Conservation (phyloP, 2,888 invertebrate genomes). For the Coleophora flavipennella region DNA sequence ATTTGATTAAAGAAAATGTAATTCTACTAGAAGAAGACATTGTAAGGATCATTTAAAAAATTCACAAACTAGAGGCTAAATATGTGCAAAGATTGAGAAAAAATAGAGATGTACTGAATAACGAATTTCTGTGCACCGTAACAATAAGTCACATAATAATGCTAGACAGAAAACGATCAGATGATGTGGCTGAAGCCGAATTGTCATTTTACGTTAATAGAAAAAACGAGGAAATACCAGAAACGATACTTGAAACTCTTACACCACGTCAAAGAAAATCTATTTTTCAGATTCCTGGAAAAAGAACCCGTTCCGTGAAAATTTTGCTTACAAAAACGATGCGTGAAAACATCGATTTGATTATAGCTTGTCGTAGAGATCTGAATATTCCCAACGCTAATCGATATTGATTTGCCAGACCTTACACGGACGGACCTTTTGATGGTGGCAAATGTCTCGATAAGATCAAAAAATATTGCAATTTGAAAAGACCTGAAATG, state of each 20-base stretch:
- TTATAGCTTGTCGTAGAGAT: constrained; percentile 3
- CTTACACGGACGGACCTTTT: constrained; percentile 3
- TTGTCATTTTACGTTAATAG: constrained; percentile 4
- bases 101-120: constrained; percentile 2
- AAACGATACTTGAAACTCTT: constrained; percentile 3
- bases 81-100: constrained; percentile 1
- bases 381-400: constrained; percentile 1
- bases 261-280: constrained; percentile 6
- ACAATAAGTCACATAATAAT: constrained; percentile 8
- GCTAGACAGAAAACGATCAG: constrained; percentile 7
- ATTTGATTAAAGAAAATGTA: constrained; percentile 8
- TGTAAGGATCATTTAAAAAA: not conserved
- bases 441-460: constrained; percentile 1
- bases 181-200: constrained; percentile 6
- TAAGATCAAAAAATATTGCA: constrained; percentile 1
- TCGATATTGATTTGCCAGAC: constrained; percentile 3
- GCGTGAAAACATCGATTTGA: not conserved
- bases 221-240: constrained; percentile 4
- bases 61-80: not conserved
- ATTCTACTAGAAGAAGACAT: constrained; percentile 9
- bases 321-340: constrained; percentile 2
- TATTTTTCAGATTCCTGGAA: constrained; percentile 7
- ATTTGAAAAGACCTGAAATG: constrained; percentile 4
- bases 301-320: constrained; percentile 4
- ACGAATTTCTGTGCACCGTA: constrained; percentile 5